Percentiles rank a stretch among this genome's conserved stretches.
Evolutionary conservation across 1,140 invertebrate genomes (phyloP).

Genomic region (Eupeodes corollae): DNA sequence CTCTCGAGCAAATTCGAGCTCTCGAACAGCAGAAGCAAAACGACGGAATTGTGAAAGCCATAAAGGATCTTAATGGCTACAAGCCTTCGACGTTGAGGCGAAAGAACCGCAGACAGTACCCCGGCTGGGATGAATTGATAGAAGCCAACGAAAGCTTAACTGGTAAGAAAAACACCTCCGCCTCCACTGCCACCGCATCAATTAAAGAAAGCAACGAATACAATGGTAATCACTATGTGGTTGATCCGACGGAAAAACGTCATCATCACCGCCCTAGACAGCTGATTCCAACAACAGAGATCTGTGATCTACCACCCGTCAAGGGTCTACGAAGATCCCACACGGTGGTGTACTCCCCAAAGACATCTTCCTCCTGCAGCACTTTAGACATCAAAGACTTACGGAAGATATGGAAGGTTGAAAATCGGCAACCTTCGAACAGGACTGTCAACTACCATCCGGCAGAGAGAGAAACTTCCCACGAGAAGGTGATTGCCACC

Average conservation of each 20-base stretch:
- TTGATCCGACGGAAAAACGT: constrained; percentile 24
- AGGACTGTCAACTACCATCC: neutral
- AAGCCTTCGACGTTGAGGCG: constrained; percentile 43
- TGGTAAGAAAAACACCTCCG: neutral
- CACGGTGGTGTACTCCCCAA: constrained; percentile 19
- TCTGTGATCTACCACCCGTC: constrained; percentile 11
- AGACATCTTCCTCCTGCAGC: constrained; percentile 2
- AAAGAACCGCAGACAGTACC: constrained; percentile 41
- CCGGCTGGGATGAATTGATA: constrained; percentile 40
- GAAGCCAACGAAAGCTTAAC: constrained; percentile 3
- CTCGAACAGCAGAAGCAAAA: constrained; percentile 14
- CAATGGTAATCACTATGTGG: constrained; percentile 25
- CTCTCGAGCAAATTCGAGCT: constrained; percentile 43
- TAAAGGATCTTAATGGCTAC: constrained; percentile 48
- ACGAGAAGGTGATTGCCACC: constrained; percentile 20
- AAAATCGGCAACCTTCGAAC: neutral
- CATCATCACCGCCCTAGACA: constrained; percentile 25
- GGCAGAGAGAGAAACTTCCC: neutral
- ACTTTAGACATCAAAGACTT: constrained; percentile 9
- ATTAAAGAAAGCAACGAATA: constrained; percentile 1
- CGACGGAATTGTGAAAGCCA: constrained; percentile 15
- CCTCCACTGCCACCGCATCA: neutral
- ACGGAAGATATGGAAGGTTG: constrained; percentile 3
- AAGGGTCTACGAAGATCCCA: constrained; percentile 23
- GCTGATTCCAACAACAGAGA: constrained; percentile 20